Conservation (phyloP, 2,113 vertebrate genomes). For the Xyrauchen texanus region DNA sequence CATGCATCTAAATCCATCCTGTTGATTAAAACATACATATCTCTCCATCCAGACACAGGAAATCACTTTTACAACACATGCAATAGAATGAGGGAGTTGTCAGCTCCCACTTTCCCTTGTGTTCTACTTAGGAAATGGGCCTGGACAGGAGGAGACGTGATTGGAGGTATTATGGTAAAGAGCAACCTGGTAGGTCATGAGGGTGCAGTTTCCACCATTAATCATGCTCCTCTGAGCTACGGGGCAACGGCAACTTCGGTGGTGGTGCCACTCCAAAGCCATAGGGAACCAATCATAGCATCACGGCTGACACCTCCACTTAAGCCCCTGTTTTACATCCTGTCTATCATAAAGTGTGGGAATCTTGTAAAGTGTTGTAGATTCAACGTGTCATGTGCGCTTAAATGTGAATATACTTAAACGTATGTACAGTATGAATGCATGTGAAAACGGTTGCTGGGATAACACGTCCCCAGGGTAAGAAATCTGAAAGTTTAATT, state of each 20-base stretch:
- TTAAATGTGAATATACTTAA: too few relatives aligned
- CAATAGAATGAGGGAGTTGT: neutral
- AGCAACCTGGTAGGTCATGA: constrained; percentile 15
- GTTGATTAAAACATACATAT: constrained; percentile 26
- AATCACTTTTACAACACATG: constrained; percentile 16
- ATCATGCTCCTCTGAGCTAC: constrained; percentile 28
- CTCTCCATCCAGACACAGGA: constrained; percentile 2
- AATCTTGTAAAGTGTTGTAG: neutral
- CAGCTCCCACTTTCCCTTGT: neutral
- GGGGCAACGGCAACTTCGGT: neutral
- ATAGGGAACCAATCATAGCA: constrained; percentile 11
- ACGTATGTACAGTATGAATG: too few relatives aligned
- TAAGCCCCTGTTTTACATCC: neutral
- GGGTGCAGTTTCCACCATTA: constrained; percentile 11
- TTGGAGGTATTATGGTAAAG: constrained; percentile 32
- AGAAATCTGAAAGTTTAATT: too few relatives aligned
- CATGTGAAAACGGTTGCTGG: neutral
- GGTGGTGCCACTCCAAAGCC: constrained; percentile 10
- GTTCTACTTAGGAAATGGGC: constrained; percentile 6
- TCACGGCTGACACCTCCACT: neutral
- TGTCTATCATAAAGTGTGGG: neutral
- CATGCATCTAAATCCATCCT: neutral
- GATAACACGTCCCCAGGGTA: constrained; percentile 1
- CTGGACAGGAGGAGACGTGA: constrained; percentile 7
- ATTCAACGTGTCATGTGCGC: neutral